phyloP scores from a whole-genome alignment of 2,113 vertebrate species.

The Pimephales promelas region DNA sequence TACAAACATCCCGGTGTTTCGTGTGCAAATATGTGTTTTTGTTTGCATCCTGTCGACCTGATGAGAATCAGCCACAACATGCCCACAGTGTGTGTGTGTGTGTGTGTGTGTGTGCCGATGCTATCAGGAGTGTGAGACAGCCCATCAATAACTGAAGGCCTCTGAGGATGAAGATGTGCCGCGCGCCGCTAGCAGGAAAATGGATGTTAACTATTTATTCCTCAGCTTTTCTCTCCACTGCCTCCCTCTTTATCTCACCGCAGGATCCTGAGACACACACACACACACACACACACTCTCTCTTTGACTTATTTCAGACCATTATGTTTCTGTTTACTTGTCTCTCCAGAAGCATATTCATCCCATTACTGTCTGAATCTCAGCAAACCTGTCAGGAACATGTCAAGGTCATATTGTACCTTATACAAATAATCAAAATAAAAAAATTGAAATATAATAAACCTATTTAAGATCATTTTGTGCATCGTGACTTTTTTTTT shows the following conservation, averaged over 20 bases:
- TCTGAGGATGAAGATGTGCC: conserved; percentile 36
- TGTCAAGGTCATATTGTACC: not conserved
- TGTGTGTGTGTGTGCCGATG: conserved; percentile 53
- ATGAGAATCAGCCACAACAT: not conserved
- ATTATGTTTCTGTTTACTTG: not conserved
- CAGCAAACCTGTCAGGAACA: not conserved
- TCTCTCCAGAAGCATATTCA: not conserved
- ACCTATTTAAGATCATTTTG: not conserved
- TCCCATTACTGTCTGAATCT: not conserved
- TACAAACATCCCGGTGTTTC: not conserved
- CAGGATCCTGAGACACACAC: not conserved
- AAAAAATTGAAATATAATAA: not conserved
- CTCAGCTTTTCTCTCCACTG: conserved; percentile 1
- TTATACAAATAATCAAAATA: too few relatives aligned
- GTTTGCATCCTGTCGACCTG: conserved; percentile 4
- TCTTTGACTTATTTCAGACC: conserved; percentile 10
- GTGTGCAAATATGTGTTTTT: conserved; percentile 24
- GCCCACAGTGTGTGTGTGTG: conserved; percentile 33
- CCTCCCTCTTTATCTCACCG: conserved; percentile 16
- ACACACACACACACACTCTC: too few relatives aligned
- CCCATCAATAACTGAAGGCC: conserved; percentile 63
- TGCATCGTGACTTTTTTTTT: not conserved
- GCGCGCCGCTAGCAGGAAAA: conserved; percentile 13
- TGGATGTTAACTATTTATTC: conserved; percentile 39
- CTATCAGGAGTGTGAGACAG: conserved; percentile 55